A percentile compares a stretch with the other conserved stretches of the same genome.
These are phyloP conservation scores for Coccyzus lansbergi DNA, from an alignment of 2,797 vertebrate genomes.

Conservation along the genomic window DNA sequence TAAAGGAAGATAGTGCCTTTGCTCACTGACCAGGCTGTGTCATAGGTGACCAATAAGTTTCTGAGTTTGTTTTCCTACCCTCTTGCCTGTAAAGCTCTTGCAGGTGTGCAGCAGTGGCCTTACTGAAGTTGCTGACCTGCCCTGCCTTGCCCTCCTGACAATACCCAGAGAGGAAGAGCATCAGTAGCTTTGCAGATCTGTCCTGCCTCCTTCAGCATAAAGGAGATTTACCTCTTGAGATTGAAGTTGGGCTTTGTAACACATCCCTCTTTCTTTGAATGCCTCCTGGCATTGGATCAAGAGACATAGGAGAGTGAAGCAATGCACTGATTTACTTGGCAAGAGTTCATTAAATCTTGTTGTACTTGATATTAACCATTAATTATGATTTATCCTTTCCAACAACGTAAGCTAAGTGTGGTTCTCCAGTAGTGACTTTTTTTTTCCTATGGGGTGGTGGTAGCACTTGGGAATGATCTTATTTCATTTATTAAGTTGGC, in stretches of 20 bases:
- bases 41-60: background rate
- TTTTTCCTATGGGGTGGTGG: background rate
- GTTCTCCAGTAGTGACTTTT: background rate
- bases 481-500: background rate
- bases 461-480: background rate
- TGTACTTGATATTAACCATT: background rate
- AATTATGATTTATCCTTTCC: background rate
- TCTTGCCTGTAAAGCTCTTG: background rate
- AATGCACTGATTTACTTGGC: background rate
- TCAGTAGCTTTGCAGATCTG: background rate
- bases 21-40: background rate
- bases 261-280: background rate
- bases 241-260: background rate
- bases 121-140: background rate
- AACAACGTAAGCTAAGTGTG: background rate
- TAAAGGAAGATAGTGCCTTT: background rate
- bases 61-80: background rate
- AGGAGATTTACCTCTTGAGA: background rate
- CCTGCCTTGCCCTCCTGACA: background rate
- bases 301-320: background rate
- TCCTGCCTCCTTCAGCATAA: background rate
- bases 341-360: background rate
- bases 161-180: fast-evolving
- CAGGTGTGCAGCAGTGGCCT: background rate
- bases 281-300: background rate